Conservation (phyloP, 2,113 vertebrate species). For the Apeltes quadracus region DNA sequence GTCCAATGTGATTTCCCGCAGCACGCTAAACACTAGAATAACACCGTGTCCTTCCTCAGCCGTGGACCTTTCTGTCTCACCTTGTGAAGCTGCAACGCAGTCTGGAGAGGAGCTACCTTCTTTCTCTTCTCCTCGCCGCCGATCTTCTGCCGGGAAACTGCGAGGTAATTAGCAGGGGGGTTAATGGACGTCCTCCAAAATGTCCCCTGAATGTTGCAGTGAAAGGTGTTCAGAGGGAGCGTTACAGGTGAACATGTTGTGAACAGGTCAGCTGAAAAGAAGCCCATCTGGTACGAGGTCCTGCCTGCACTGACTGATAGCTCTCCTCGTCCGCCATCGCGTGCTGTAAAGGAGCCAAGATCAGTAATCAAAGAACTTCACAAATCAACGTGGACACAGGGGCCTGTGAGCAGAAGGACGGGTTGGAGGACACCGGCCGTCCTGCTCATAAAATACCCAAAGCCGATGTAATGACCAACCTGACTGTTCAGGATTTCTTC, state of each 20-base stretch:
- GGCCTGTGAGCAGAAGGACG: slow-evolving; percentile 95
- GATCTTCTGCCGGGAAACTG: too few species aligned
- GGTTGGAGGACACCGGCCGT: slow-evolving; percentile 89
- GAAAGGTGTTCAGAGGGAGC: slow-evolving; percentile 33
- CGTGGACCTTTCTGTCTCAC: slow-evolving; percentile 69
- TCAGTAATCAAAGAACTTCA: background rate
- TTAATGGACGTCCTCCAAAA: too few species aligned
- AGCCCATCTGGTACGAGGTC: slow-evolving; percentile 94
- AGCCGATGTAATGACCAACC: slow-evolving; percentile 71
- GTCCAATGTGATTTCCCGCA: slow-evolving; percentile 3
- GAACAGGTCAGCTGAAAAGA: too few species aligned
- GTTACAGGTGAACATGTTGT: background rate
- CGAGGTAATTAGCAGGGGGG: too few species aligned
- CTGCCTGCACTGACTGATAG: slow-evolving; percentile 88
- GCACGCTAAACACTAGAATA: background rate
- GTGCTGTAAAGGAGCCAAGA: slow-evolving; percentile 79
- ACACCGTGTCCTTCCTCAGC: background rate
- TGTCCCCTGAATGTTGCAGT: too few species aligned
- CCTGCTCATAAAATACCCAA: background rate
- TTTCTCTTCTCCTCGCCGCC: too few species aligned
- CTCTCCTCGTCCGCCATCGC: slow-evolving; percentile 86
- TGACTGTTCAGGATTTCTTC: slow-evolving; percentile 92
- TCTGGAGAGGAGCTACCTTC: too few species aligned
- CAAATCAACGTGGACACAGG: slow-evolving; percentile 31
- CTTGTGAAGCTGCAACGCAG: slow-evolving; percentile 88